Evolutionary conservation across 2,797 vertebrate species (phyloP), one percentile per base, ranked within the genome.

Genomic region (Propithecus perrieri): DNA sequence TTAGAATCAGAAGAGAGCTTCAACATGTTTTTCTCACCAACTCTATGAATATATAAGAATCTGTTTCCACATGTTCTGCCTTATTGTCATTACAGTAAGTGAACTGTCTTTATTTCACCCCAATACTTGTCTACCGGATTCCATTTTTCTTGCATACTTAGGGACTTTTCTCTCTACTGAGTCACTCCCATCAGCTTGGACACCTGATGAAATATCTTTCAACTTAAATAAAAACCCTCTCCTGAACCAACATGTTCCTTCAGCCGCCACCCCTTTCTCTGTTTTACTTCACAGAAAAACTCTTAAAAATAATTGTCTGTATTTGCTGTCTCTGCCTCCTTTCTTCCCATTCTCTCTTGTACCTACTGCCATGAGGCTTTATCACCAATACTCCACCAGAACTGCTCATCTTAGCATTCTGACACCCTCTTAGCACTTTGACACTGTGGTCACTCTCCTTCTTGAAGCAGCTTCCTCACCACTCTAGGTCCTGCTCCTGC

Each of bases 1-100:
- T 26, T 92, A 78, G 71, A 71, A 65, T 53, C 85, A 30, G 74
- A 80, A 91, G 69, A 91, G 78, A 91, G 67, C 79, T 57, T 85
- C 2, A 71, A 8, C 41, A 13, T 46, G 30, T 33, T 46, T 74
- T 72, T 26, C 63, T 85, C 17, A 41, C 5, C n/a, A 38, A 20
- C 17, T 53, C 30, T 38, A 26, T 93, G 50, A 15, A 11, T 0
- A 1, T 38, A 0, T 4, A 5, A 4, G n/a, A 75, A 28, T n/a
- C 90, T 67, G 35, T 0, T 17, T 69, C 38, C 15, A 35, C 90
- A 20, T 57, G 17, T 84, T 72, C 59, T 35, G 55, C 38, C 46
- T 43, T 72, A 17, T 2, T 11, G 0, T 50, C 35, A 0, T 92
- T 22, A 35, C 1, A 38, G 1, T 55, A 30, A 50, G 24, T 17